Evolutionary conservation across 2,888 invertebrate species (phyloP), one percentile per base, ranked within the genome.

Genomic region (Cryptocephalus moraei): DNA sequence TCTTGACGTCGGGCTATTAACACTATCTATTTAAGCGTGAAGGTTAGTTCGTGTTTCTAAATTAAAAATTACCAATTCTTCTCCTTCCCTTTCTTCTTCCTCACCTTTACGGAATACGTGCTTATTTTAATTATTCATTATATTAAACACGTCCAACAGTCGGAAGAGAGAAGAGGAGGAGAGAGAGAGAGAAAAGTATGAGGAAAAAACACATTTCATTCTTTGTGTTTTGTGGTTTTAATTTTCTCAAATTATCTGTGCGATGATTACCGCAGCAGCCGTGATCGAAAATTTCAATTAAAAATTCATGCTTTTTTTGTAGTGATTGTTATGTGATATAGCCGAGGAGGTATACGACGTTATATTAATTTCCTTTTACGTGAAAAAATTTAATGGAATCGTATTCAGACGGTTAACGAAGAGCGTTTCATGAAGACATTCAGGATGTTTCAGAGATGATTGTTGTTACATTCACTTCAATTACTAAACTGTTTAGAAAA

Each of bases 1-100:
- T 44, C 42, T 45, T 33, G 41, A 32, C 34, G 12, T 40, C 47
- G 43, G 50, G 53, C 53, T 58, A 58, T 60, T 60, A 60, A 56
- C 51, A 50, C 52, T 55, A 57, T 57, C 56, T 58, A 58, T 61
- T 61, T 60, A 61, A 62, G 49, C 63, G 63, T 63, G 64, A 64
- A 63, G 63, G 57, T 56, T 55, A 53, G 57, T 54, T 54, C 60
- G 57, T 58, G 58, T 59, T 62, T 59, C 57, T 56, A 61, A 62
- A 61, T 59, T 59, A 61, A 57, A 62, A 60, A 58, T 60, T 55
- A 59, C 54, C 52, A 54, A 56, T 56, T 59, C 55, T 56, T 43
- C 51, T 50, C 52, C 53, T 55, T 14, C 40, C 4, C 12, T 11
- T 36, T 12, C 36, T 11, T 12, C 11, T 36, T 36, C 12, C n/a